These are phyloP conservation scores for Linnaemya tessellans DNA, from an alignment of 2,888 invertebrate genomes.

Conservation along the genomic window DNA sequence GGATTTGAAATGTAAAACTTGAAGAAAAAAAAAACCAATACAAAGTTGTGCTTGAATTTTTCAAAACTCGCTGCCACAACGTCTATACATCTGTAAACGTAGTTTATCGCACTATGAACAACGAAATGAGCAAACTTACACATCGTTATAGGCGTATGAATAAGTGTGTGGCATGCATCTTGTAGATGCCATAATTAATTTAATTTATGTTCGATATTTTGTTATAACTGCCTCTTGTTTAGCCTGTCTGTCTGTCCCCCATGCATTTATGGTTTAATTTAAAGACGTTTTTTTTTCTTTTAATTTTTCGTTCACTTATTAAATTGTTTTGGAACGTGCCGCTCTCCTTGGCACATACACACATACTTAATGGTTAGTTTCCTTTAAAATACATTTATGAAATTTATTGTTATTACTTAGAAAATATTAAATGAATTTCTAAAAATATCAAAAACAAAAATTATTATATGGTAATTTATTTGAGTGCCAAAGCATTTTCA, in stretches of 20 bases:
- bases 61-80: slow-evolving; percentile 59
- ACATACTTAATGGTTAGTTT: slow-evolving; percentile 69
- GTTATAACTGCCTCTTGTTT: slow-evolving; percentile 74
- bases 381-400: slow-evolving; percentile 67
- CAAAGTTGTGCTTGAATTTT: slow-evolving; percentile 40
- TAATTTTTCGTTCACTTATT: slow-evolving; percentile 73
- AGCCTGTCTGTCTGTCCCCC: slow-evolving; percentile 16
- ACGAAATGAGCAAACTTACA: slow-evolving; percentile 1
- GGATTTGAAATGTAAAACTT: slow-evolving; percentile 59
- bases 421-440: slow-evolving; percentile 70
- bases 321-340: slow-evolving; percentile 82
- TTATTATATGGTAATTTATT: slow-evolving; percentile 38
- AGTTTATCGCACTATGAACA: slow-evolving; percentile 34
- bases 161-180: slow-evolving; percentile 37
- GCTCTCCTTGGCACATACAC: slow-evolving; percentile 61
- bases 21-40: neutral
- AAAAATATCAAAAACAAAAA: slow-evolving; percentile 58
- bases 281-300: slow-evolving; percentile 35
- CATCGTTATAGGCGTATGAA: slow-evolving; percentile 1
- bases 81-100: slow-evolving; percentile 41
- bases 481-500: slow-evolving; percentile 22
- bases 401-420: slow-evolving; percentile 73
- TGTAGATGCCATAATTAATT: slow-evolving; percentile 78
- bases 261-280: slow-evolving; percentile 33
- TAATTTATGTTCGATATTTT: slow-evolving; percentile 81